Base-by-base conservation (phyloP, 2,113 vertebrate genomes). In the Ceyx cyanopectus region DNA sequence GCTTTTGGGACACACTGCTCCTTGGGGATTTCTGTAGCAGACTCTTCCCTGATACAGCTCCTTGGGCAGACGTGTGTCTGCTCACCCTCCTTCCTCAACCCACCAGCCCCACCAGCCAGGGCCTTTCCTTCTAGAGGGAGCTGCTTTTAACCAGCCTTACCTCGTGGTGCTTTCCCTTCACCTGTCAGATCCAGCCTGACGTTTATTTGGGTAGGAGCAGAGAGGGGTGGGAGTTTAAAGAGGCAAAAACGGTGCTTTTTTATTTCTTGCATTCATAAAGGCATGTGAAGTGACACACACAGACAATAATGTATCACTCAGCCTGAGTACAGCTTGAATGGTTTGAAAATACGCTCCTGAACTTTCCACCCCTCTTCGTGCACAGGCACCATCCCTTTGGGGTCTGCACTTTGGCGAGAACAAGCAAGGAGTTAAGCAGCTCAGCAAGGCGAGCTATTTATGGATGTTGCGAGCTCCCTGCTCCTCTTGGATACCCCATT, bases 391-490 rank as follows among this genome's bases (percentile, higher is more conserved):
- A 45, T 96, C 96, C 95, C 92, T 90, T 78, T 95, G 97, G 95
- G 96, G 92, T 92, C 93, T 92, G 85, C 82, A 70, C 85, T 95
- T 92, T 90, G 90, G 92, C 87, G 91, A 57, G 93, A 95, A 92
- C 92, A 66, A 95, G 85, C 70, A 87, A 93, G 87, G 94, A 97
- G 91, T 95, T 94, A 94, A 96, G 88, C 92, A 96, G 92, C 90
- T 93, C 68, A 13, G 90, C 88, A 83, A 76, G 93, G 72, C 16
- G 5, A 94, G 96, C 94, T 97, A 95, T 97, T 96, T 95, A 68
- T 92, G 92, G 95, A 68, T 91, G 83, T 78, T 92, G 87, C 68
- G 26, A 81, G 84, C 92, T 94, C 93, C 82, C 84, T 18, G 63
- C 85, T 94, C 86, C 68, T 70, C 95, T 79, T 73, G 58, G 5